A percentile compares a stretch with the other conserved stretches of the same genome.
Conservation (phyloP, 1,140 invertebrate genomes). For the Drosophila sp. region DNA sequence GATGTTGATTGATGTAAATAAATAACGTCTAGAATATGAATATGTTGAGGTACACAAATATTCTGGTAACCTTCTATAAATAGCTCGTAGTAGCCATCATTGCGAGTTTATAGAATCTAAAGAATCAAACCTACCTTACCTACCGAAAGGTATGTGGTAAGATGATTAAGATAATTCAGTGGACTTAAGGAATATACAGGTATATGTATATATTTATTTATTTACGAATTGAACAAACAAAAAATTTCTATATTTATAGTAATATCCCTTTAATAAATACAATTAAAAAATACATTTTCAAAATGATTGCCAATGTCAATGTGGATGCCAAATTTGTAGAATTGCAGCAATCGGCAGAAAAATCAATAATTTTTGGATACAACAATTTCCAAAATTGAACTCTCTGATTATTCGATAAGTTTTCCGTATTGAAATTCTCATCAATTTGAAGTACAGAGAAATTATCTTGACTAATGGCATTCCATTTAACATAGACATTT, state of each 20-base stretch:
- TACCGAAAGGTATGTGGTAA: not conserved
- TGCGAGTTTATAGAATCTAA: not conserved
- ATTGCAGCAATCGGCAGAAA: conserved; percentile 89
- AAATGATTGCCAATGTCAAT: conserved; percentile 18
- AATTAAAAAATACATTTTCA: conserved; percentile 38
- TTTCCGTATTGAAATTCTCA: conserved; percentile 89
- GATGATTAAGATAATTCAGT: not conserved
- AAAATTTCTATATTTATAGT: not conserved
- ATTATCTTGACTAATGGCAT: conserved; percentile 86
- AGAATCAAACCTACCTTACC: not conserved
- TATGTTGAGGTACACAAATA: not conserved
- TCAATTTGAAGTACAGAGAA: conserved; percentile 89
- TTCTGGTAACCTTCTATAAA: not conserved
- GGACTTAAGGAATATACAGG: not conserved
- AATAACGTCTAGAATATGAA: conserved; percentile 13
- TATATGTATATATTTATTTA: not conserved
- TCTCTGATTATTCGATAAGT: conserved; percentile 88
- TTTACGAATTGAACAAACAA: conserved; percentile 2
- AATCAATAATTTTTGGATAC: conserved; percentile 88
- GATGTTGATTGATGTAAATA: conserved; percentile 14
- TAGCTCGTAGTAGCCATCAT: not conserved
- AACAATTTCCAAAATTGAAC: conserved; percentile 92
- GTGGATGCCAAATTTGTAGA: conserved; percentile 52
- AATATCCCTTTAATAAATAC: not conserved
- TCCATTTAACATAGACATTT: conserved; percentile 88